A percentile compares a stretch with the other conserved stretches of the same genome.
Conservation (phyloP, 2,797 vertebrate genomes). For the Nyctibius grandis region DNA sequence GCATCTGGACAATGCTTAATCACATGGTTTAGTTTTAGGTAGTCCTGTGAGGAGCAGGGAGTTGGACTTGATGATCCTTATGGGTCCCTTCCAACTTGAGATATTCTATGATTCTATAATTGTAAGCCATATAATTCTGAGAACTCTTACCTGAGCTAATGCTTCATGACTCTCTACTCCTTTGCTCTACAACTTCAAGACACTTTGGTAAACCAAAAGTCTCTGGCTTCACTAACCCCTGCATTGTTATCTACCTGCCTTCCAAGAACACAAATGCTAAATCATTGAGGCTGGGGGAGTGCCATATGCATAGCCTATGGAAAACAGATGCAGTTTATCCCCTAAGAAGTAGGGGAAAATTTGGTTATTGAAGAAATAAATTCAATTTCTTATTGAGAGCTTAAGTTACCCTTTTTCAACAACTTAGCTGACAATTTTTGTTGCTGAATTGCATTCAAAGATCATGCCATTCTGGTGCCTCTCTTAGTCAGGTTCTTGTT, state of each 20-base stretch:
- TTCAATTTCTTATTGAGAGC: not conserved
- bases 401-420: not conserved
- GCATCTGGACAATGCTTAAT: no score
- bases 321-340: not conserved
- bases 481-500: not conserved
- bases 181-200: not conserved
- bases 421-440: not conserved
- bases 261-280: not conserved
- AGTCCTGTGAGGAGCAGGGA: no score
- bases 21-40: no score
- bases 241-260: not conserved
- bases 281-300: rapidly evolving
- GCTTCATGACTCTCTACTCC: not conserved
- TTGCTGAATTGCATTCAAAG: not conserved
- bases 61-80: no score
- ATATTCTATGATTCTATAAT: no score
- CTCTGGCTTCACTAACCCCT: not conserved
- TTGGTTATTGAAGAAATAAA: not conserved
- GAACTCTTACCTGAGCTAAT: not conserved
- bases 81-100: no score
- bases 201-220: not conserved
- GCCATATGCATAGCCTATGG: not conserved
- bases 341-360: not conserved
- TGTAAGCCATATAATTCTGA: not conserved
- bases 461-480: not conserved